A percentile compares a stretch with the other conserved stretches of the same genome.
phyloP scores from a whole-genome alignment of 2,888 invertebrate species.

The Masnerella sp. region DNA sequence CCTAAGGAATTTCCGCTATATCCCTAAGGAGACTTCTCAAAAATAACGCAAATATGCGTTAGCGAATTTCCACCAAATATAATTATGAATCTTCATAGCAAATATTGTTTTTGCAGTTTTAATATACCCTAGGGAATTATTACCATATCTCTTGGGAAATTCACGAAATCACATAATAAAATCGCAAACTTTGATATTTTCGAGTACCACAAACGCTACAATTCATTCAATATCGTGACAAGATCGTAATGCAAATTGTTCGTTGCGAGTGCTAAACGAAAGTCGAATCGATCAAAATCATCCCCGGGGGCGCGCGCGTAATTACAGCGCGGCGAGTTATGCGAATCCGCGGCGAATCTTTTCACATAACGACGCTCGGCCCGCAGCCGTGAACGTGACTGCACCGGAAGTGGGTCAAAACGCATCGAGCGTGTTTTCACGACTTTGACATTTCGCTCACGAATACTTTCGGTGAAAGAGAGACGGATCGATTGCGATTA shows the following conservation, averaged over 20 bases:
- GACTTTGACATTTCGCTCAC: constrained; percentile 55
- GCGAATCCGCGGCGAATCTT: constrained; percentile 16
- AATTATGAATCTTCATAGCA: too few species aligned
- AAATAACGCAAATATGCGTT: too few species aligned
- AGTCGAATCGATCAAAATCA: constrained; percentile 1
- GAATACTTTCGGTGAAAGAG: constrained; percentile 29
- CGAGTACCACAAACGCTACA: neutral
- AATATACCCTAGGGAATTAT: too few species aligned
- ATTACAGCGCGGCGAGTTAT: constrained; percentile 12
- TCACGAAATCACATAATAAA: neutral
- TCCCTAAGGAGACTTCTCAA: too few species aligned
- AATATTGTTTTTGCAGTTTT: too few species aligned
- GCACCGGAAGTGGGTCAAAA: constrained; percentile 66
- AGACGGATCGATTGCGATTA: constrained; percentile 27
- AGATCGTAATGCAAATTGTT: neutral
- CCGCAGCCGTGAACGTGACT: constrained; percentile 70
- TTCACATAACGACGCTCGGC: constrained; percentile 59
- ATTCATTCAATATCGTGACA: neutral
- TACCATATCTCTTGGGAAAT: too few species aligned
- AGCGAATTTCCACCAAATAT: too few species aligned
- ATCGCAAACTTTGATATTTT: neutral
- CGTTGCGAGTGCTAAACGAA: neutral
- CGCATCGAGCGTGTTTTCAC: constrained; percentile 53
- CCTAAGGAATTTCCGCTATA: too few species aligned
- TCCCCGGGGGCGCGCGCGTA: constrained; percentile 8